Evolutionary conservation across 2,113 vertebrate species (phyloP).

Genomic region (Marmota flaviventris): DNA sequence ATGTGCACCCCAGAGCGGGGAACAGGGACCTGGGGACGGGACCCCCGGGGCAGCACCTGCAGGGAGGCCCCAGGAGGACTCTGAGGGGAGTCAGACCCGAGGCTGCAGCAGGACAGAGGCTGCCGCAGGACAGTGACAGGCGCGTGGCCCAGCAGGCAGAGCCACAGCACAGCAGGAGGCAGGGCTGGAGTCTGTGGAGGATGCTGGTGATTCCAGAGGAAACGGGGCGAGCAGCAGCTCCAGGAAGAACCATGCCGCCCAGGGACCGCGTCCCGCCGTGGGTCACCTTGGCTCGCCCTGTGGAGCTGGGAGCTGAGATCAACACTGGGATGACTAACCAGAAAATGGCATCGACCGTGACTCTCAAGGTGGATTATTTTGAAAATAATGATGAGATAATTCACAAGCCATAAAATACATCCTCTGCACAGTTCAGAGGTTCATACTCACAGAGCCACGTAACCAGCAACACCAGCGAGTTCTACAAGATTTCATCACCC

Average conservation of each 20-base stretch:
- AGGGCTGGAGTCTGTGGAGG: neutral
- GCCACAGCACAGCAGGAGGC: accelerated
- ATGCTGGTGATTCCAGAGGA: neutral
- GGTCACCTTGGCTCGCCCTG: too few species aligned
- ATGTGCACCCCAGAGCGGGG: neutral
- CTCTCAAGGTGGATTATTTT: neutral
- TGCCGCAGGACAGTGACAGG: accelerated
- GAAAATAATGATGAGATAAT: neutral
- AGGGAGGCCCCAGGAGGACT: neutral
- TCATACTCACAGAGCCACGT: neutral
- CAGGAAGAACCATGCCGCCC: neutral
- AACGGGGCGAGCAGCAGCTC: neutral
- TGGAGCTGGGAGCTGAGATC: too few species aligned
- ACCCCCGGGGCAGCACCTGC: neutral
- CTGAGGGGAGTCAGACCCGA: too few species aligned
- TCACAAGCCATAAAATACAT: neutral
- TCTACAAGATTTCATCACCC: neutral
- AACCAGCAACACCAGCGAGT: neutral
- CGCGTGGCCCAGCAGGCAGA: too few species aligned
- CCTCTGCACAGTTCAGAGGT: neutral
- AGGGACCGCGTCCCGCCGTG: too few species aligned
- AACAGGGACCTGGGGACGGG: neutral
- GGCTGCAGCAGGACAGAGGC: too few species aligned
- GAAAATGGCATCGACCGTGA: neutral
- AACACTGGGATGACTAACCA: neutral